Conservation (phyloP, 92 coral and sea anemone genomes). For the Phenganax marumi region DNA sequence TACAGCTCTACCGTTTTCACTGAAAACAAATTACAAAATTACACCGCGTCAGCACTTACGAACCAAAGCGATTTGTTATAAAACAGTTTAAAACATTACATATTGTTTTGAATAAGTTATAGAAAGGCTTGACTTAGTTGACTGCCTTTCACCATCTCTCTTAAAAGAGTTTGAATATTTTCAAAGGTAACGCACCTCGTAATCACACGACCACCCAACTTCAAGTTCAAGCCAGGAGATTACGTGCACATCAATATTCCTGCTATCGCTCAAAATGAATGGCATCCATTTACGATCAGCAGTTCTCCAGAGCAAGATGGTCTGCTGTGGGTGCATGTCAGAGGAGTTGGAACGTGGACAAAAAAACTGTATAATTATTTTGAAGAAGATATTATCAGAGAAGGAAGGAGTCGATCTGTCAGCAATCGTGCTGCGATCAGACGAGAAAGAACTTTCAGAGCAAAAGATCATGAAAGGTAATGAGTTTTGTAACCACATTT, state of each 20-base stretch:
- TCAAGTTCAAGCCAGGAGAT: slow-evolving; percentile 75
- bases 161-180: background rate
- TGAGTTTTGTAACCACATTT: too few species aligned
- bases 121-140: too few species aligned
- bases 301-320: slow-evolving; percentile 80
- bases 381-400: slow-evolving; percentile 23
- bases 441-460: slow-evolving; percentile 31
- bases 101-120: too few species aligned
- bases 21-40: too few species aligned
- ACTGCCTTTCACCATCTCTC: too few species aligned
- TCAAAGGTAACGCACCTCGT: slow-evolving; percentile 25
- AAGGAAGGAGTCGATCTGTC: slow-evolving; percentile 1
- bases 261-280: slow-evolving; percentile 67
- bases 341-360: slow-evolving; percentile 88
- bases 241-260: slow-evolving; percentile 77
- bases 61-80: too few species aligned
- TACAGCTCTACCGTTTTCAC: too few species aligned
- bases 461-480: slow-evolving; percentile 30
- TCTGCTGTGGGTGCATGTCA: slow-evolving; percentile 68
- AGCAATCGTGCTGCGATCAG: slow-evolving; percentile 28
- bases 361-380: slow-evolving; percentile 62
- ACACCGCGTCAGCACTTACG: too few species aligned
- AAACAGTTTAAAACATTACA: too few species aligned
- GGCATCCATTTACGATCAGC: slow-evolving; percentile 84
- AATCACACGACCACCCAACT: slow-evolving; percentile 47